Conservation (phyloP, 2,113 vertebrate species). For the Suncus etruscus region DNA sequence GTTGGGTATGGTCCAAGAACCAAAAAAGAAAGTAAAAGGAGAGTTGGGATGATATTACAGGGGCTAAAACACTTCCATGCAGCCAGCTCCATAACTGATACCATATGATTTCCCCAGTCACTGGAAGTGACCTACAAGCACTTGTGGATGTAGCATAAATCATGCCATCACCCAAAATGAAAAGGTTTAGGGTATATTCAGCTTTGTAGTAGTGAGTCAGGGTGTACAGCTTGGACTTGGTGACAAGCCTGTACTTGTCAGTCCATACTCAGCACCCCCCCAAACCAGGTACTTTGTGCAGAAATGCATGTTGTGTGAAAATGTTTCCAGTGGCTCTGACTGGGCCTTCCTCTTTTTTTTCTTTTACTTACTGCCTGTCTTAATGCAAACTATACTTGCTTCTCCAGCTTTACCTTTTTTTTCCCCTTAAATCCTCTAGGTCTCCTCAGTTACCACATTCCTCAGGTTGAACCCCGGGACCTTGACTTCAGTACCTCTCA, state of each 20-base stretch:
- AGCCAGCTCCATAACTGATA: too few relatives aligned
- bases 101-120: too few relatives aligned
- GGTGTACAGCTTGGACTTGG: not conserved
- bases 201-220: too few relatives aligned
- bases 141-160: too few relatives aligned
- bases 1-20: too few relatives aligned
- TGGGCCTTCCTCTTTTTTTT: not conserved
- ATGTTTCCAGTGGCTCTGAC: too few relatives aligned
- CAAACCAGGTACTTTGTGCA: not conserved
- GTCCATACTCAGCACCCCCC: not conserved
- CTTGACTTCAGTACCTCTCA: slow-evolving; percentile 91
- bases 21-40: too few relatives aligned
- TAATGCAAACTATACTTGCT: not conserved
- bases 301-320: too few relatives aligned
- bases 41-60: too few relatives aligned
- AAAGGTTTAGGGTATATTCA: not conserved
- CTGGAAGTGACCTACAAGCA: too few relatives aligned
- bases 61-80: too few relatives aligned
- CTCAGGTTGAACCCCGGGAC: slow-evolving; percentile 85
- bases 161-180: too few relatives aligned
- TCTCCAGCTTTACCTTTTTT: not conserved
- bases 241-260: not conserved
- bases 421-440: slow-evolving; percentile 84
- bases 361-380: not conserved
- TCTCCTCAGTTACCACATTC: slow-evolving; percentile 87